phyloP scores from a whole-genome alignment of 2,113 vertebrate genomes.

The Eretmochelys imbricata region DNA sequence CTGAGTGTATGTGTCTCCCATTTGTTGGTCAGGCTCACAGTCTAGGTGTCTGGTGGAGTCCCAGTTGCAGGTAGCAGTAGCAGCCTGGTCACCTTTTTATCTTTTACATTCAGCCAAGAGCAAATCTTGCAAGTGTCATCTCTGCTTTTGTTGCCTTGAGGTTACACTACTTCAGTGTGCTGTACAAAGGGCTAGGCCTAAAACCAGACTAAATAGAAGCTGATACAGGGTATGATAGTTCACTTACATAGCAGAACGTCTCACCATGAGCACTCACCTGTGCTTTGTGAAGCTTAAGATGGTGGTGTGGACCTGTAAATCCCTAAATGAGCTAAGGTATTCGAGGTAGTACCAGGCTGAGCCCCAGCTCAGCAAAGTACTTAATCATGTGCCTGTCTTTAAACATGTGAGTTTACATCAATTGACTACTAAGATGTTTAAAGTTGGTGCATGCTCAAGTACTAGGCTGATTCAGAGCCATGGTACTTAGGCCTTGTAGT shows the following conservation, averaged over 20 bases:
- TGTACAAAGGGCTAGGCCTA: background rate
- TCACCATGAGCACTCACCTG: background rate
- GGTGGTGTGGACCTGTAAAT: background rate
- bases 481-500: background rate
- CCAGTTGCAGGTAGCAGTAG: background rate
- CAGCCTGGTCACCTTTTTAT: background rate
- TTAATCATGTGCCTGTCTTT: background rate
- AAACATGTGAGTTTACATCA: background rate
- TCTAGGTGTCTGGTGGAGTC: background rate
- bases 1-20: background rate
- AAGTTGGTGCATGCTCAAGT: background rate
- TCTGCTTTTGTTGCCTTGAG: background rate
- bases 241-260: background rate
- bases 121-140: background rate
- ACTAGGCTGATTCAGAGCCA: background rate
- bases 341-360: background rate
- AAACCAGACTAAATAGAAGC: background rate
- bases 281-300: background rate
- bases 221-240: background rate
- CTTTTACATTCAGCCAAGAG: background rate
- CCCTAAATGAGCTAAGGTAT: background rate
- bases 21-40: background rate
- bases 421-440: background rate
- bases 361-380: background rate
- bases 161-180: background rate